Conservation (phyloP, 1,140 invertebrate genomes). For the Hesperophylax magnus region DNA sequence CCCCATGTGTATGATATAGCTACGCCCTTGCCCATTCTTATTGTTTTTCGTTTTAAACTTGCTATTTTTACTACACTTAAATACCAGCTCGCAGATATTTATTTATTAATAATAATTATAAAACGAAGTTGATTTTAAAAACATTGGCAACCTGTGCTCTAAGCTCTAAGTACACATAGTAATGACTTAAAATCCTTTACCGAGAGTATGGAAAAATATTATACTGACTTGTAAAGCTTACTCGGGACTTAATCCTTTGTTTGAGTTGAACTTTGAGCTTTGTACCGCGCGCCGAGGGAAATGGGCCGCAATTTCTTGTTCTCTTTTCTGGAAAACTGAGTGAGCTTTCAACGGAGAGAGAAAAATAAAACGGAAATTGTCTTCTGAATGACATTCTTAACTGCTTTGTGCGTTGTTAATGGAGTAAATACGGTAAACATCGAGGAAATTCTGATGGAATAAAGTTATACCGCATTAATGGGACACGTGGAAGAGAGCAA, state of each 20-base stretch:
- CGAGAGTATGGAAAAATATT: neutral
- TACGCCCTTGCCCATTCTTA: too few relatives aligned
- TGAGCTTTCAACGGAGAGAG: neutral
- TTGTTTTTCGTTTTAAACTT: too few relatives aligned
- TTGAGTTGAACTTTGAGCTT: slow-evolving; percentile 28
- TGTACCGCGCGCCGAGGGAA: slow-evolving; percentile 18
- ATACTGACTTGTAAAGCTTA: neutral
- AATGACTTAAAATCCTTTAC: slow-evolving; percentile 3
- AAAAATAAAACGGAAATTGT: slow-evolving; percentile 6
- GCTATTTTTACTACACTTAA: too few relatives aligned
- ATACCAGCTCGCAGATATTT: too few relatives aligned
- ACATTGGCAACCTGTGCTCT: too few relatives aligned
- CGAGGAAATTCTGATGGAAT: too few relatives aligned
- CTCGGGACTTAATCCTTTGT: slow-evolving; percentile 32
- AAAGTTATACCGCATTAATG: too few relatives aligned
- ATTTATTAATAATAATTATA: too few relatives aligned
- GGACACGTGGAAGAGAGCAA: too few relatives aligned
- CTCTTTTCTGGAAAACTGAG: neutral
- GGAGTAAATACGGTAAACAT: too few relatives aligned
- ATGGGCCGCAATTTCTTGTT: neutral
- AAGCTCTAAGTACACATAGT: neutral
- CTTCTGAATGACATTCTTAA: neutral
- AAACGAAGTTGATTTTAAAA: too few relatives aligned
- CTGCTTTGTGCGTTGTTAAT: neutral
- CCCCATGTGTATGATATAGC: too few relatives aligned